Conservation (phyloP, 2,888 invertebrate genomes). For the Eumerus sabulonum region DNA sequence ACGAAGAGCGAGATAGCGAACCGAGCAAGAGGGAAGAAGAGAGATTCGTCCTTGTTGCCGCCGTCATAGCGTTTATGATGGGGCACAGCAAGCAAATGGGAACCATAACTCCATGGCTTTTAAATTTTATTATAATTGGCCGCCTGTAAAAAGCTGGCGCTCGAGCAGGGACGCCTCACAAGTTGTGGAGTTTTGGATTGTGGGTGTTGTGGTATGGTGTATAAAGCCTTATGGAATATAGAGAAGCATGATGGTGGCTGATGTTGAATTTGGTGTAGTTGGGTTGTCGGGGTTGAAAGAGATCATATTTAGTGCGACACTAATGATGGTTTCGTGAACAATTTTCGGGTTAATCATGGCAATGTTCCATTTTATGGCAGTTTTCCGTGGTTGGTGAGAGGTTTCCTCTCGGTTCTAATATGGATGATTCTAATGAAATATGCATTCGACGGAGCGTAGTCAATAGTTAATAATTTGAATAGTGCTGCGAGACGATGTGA, state of each 20-base stretch:
- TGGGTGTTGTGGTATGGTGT: slow-evolving; percentile 8
- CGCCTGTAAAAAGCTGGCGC: slow-evolving; percentile 54
- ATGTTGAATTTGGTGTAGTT: not conserved
- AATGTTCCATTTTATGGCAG: slow-evolving; percentile 50
- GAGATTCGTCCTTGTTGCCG: slow-evolving; percentile 22
- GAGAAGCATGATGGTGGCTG: slow-evolving; percentile 27
- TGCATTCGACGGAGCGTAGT: slow-evolving; percentile 20
- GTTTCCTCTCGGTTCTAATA: not conserved
- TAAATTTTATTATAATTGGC: slow-evolving; percentile 63
- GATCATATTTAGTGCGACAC: slow-evolving; percentile 61
- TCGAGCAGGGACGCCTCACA: slow-evolving; percentile 5
- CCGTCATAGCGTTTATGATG: slow-evolving; percentile 28
- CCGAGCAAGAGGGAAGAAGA: slow-evolving; percentile 3
- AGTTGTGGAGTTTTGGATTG: not conserved
- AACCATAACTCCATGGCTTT: slow-evolving; percentile 62
- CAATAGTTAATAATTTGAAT: too few relatives aligned
- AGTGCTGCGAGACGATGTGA: too few relatives aligned
- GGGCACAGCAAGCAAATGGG: slow-evolving; percentile 53
- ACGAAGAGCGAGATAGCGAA: slow-evolving; percentile 20
- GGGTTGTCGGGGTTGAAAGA: slow-evolving; percentile 39
- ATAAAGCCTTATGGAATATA: slow-evolving; percentile 37
- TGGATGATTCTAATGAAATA: slow-evolving; percentile 36
- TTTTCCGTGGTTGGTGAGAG: slow-evolving; percentile 5
- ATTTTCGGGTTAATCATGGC: slow-evolving; percentile 63
- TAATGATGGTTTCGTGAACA: slow-evolving; percentile 62